phyloP scores from a whole-genome alignment of 2,113 vertebrate genomes.

The Callaeas wilsoni region DNA sequence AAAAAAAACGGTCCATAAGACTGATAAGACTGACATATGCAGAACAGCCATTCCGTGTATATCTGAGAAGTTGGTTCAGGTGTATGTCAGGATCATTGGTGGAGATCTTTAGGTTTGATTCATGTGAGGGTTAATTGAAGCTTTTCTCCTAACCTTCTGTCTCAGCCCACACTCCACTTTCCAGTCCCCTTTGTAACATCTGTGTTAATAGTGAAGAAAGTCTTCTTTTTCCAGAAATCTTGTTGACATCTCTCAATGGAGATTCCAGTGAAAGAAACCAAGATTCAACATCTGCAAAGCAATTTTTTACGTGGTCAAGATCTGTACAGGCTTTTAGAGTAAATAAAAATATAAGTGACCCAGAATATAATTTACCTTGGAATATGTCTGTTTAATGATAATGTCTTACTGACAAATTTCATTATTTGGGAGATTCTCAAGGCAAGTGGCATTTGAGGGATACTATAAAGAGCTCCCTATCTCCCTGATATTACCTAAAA shows the following conservation, averaged over 20 bases:
- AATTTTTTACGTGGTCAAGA: background rate
- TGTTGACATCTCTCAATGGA: background rate
- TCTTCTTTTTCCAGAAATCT: background rate
- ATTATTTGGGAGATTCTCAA: background rate
- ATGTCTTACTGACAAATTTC: background rate
- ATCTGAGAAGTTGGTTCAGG: background rate
- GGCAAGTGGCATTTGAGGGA: background rate
- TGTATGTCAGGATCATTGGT: background rate
- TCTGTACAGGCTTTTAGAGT: background rate
- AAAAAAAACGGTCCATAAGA: accelerated
- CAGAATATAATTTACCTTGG: background rate
- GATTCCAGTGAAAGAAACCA: background rate
- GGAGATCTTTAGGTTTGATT: background rate
- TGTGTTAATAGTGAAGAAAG: background rate
- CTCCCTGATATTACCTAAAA: background rate
- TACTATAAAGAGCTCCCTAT: background rate
- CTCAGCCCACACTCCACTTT: background rate
- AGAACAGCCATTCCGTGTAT: background rate
- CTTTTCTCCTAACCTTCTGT: background rate
- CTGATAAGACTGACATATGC: background rate
- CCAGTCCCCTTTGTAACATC: background rate
- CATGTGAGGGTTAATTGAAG: background rate
- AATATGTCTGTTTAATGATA: background rate
- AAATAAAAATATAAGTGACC: background rate
- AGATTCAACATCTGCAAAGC: background rate